These are phyloP conservation scores for Aphidius gifuensis DNA, from an alignment of 1,140 invertebrate genomes.

Conservation along the genomic window DNA sequence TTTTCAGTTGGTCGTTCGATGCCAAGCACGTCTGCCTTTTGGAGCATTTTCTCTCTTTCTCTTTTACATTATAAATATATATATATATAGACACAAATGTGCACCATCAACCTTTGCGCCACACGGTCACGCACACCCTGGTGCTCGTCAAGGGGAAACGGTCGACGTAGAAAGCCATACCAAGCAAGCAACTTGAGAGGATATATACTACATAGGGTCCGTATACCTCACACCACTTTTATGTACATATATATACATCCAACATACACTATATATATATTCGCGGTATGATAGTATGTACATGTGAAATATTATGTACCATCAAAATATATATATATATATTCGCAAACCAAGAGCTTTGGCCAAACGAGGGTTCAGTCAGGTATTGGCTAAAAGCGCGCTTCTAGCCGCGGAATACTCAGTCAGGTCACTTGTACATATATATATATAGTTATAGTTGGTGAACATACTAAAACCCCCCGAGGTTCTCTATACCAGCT, in stretches of 20 bases:
- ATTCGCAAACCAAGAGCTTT: no score
- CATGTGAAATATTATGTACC: constrained; percentile 7
- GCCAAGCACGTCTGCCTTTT: constrained; percentile 53
- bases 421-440: constrained; percentile 28
- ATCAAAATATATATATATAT: not conserved
- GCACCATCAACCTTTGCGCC: not conserved
- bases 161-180: constrained; percentile 7
- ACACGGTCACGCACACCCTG: constrained; percentile 17
- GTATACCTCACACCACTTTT: not conserved
- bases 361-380: no score
- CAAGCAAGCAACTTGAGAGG: not conserved
- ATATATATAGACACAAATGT: constrained; percentile 19
- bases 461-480: not conserved
- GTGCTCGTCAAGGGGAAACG: constrained; percentile 21
- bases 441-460: constrained; percentile 18
- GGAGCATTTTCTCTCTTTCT: constrained; percentile 32
- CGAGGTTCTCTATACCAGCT: constrained; percentile 1
- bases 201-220: not conserved
- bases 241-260: not conserved
- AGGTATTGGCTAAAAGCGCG: constrained; percentile 22
- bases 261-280: not conserved
- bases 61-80: constrained; percentile 14
- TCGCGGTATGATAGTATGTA: constrained; percentile 16
- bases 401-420: constrained; percentile 29
- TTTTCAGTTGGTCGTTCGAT: constrained; percentile 39